phyloP scores from a whole-genome alignment of 2,888 invertebrate species.

The Xylocampa areola region DNA sequence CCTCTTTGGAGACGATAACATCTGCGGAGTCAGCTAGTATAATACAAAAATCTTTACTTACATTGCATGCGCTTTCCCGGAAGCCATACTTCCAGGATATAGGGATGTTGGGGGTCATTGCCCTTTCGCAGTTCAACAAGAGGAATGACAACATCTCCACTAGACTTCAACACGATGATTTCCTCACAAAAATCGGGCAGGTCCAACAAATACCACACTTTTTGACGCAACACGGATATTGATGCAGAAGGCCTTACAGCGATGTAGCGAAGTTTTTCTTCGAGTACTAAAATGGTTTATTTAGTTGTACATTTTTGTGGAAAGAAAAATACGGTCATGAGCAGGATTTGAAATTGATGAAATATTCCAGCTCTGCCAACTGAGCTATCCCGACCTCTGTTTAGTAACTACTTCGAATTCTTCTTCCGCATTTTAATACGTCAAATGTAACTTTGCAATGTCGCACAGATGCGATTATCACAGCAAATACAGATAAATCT shows the following conservation, averaged over 20 bases:
- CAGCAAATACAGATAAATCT: no score
- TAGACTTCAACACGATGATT: constrained; percentile 76
- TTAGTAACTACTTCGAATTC: no score
- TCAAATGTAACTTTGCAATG: no score
- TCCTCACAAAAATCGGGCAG: constrained; percentile 85
- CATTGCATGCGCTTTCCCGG: constrained; percentile 64
- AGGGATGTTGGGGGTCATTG: constrained; percentile 82
- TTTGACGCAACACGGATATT: constrained; percentile 77
- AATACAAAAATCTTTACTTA: constrained; percentile 55
- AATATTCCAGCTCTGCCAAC: no score
- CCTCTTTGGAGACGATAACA: no score
- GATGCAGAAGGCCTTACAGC: constrained; percentile 78
- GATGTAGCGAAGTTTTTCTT: constrained; percentile 79
- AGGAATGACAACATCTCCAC: constrained; percentile 72
- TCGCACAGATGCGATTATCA: no score
- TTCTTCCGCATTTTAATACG: no score
- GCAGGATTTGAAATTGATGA: no score
- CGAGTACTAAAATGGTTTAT: constrained; percentile 63
- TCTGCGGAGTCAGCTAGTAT: no score
- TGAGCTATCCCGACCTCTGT: no score
- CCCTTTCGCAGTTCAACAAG: constrained; percentile 77
- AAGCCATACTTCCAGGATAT: constrained; percentile 80
- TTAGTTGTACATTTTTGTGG: no score
- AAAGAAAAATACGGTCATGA: no score
- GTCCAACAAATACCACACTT: constrained; percentile 82